Conservation (phyloP, 2,888 invertebrate genomes). For the Odontothrips loti region DNA sequence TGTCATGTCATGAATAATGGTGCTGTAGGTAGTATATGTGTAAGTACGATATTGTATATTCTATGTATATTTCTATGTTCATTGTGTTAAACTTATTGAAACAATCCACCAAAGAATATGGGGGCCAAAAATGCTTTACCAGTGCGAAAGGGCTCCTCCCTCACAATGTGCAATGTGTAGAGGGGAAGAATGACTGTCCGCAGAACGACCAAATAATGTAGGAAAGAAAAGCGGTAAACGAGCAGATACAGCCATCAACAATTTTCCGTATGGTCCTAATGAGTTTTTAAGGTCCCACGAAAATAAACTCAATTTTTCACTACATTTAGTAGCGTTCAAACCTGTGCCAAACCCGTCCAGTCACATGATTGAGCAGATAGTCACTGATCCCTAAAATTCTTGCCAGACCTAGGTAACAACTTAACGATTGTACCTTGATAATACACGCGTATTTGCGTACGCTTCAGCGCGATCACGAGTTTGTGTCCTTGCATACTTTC, state of each 20-base stretch:
- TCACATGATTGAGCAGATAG: neutral
- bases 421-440: neutral
- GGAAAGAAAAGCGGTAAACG: no score
- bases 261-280: no score
- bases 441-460: neutral
- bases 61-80: neutral
- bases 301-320: no score
- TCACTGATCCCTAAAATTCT: neutral
- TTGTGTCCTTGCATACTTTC: no score
- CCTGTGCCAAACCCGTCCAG: no score
- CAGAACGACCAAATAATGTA: neutral
- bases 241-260: no score
- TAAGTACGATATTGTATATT: neutral
- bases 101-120: neutral
- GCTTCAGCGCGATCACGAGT: no score
- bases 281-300: no score
- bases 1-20: neutral
- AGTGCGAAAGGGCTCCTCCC: neutral
- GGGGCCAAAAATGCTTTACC: neutral
- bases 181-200: neutral
- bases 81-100: neutral
- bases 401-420: neutral
- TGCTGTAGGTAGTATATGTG: neutral
- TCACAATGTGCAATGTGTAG: neutral
- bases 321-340: no score